Percentiles rank a stretch among this genome's conserved stretches.
Evolutionary conservation across 2,797 vertebrate genomes (phyloP).

Genomic region (Borostomias antarcticus): DNA sequence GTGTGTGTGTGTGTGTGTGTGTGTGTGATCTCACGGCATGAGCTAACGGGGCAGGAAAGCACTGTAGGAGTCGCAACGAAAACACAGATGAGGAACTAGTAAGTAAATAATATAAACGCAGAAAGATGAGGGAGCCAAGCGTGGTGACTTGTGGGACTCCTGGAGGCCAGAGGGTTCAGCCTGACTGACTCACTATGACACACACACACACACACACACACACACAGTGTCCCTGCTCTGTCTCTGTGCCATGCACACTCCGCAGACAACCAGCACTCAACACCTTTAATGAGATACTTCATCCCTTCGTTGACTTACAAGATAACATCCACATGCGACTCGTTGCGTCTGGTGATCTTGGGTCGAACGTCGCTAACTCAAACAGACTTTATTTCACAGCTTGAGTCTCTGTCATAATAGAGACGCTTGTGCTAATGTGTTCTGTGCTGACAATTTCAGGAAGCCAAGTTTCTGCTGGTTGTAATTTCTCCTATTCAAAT

Average conservation of each 20-base stretch:
- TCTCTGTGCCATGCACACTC: background rate
- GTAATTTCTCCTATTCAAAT: background rate
- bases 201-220: background rate
- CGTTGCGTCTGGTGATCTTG: too few species aligned
- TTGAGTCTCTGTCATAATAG: background rate
- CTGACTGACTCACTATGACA: background rate
- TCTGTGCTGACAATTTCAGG: background rate
- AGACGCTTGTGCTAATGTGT: too few species aligned
- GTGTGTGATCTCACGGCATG: conserved; percentile 57
- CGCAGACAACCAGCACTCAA: too few species aligned
- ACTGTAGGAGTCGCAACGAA: conserved; percentile 19
- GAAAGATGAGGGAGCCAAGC: conserved; percentile 4
- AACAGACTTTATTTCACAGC: too few species aligned
- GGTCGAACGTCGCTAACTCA: too few species aligned
- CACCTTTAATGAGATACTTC: background rate
- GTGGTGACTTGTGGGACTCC: background rate
- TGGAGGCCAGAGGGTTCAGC: background rate
- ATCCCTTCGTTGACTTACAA: background rate
- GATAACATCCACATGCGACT: background rate
- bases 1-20: conserved; percentile 18
- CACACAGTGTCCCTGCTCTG: background rate
- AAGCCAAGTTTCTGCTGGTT: background rate
- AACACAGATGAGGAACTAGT: conserved; percentile 22
- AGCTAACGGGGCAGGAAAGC: conserved; percentile 48
- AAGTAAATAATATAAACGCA: conserved; percentile 32